Percentiles rank a stretch among this genome's conserved stretches.
phyloP scores from a whole-genome alignment of 2,888 invertebrate genomes.

The Chrysopilus asiliformis region DNA sequence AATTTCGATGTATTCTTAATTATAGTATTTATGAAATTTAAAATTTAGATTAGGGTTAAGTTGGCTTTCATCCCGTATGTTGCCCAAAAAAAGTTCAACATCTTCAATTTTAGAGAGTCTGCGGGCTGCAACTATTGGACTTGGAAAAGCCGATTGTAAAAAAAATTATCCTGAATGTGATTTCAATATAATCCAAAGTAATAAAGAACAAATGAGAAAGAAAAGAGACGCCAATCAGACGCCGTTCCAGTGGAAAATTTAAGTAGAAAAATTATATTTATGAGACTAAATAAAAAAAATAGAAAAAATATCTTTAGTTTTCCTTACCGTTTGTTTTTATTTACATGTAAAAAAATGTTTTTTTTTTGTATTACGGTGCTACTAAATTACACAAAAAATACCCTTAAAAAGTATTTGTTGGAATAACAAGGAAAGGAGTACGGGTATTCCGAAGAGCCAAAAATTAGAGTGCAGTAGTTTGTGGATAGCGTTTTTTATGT shows the following conservation, averaged over 20 bases:
- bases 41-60: slow-evolving; percentile 58
- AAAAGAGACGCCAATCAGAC: not conserved
- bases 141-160: slow-evolving; percentile 54
- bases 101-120: slow-evolving; percentile 45
- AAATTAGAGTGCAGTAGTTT: no score
- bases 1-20: not conserved
- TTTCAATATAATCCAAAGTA: slow-evolving; percentile 1
- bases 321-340: no score
- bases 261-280: no score
- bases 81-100: slow-evolving; percentile 30
- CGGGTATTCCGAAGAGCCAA: no score
- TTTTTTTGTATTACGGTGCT: no score
- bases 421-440: no score
- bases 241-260: not conserved
- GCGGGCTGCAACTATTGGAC: slow-evolving; percentile 51
- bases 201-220: not conserved
- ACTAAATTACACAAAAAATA: no score
- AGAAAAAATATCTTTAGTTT: no score
- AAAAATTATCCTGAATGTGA: slow-evolving; percentile 38
- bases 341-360: no score
- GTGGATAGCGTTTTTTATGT: no score
- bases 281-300: no score
- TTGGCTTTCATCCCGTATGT: slow-evolving; percentile 49
- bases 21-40: slow-evolving; percentile 2
- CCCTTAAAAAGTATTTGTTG: no score